Evolutionary conservation across 2,797 vertebrate genomes (phyloP).

Genomic region (Nyctibius grandis): DNA sequence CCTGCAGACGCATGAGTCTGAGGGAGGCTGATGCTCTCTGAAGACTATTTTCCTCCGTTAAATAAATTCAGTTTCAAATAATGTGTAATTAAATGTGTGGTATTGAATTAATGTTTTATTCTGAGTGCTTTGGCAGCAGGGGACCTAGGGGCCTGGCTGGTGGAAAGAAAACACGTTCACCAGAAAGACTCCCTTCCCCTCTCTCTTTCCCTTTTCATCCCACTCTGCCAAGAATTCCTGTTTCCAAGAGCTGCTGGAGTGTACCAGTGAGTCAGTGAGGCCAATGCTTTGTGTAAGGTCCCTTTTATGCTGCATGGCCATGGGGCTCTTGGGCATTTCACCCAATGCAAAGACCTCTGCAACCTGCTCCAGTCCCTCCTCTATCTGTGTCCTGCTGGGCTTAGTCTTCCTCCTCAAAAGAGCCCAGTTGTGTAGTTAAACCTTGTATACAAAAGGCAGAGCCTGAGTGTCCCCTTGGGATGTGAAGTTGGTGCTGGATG

Average conservation of each 20-base stretch:
- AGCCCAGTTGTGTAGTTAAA: background rate
- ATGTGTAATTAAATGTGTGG: slow-evolving; percentile 76
- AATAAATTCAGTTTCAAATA: slow-evolving; percentile 75
- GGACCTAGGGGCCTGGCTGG: slow-evolving; percentile 54
- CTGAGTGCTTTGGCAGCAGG: slow-evolving; percentile 68
- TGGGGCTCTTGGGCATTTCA: background rate
- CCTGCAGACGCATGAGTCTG: slow-evolving; percentile 42
- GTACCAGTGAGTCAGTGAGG: background rate
- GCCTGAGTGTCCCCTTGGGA: background rate
- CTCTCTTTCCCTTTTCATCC: background rate
- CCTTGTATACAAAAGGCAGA: background rate
- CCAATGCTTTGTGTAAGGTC: background rate
- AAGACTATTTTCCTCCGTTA: slow-evolving; percentile 69
- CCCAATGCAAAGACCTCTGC: background rate
- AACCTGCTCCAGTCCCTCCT: background rate
- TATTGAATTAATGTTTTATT: slow-evolving; percentile 74
- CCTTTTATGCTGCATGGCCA: rapidly evolving
- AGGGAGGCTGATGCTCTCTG: slow-evolving; percentile 55
- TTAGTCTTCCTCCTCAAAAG: background rate
- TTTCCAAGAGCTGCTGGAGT: background rate
- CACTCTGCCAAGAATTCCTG: slow-evolving; percentile 16
- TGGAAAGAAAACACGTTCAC: slow-evolving; percentile 62
- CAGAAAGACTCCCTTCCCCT: slow-evolving; percentile 23
- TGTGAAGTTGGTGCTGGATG: background rate
- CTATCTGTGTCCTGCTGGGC: background rate